A percentile compares a stretch with the other conserved stretches of the same genome.
phyloP scores from a whole-genome alignment of 2,797 vertebrate genomes.

The Tiaroga cobitis region DNA sequence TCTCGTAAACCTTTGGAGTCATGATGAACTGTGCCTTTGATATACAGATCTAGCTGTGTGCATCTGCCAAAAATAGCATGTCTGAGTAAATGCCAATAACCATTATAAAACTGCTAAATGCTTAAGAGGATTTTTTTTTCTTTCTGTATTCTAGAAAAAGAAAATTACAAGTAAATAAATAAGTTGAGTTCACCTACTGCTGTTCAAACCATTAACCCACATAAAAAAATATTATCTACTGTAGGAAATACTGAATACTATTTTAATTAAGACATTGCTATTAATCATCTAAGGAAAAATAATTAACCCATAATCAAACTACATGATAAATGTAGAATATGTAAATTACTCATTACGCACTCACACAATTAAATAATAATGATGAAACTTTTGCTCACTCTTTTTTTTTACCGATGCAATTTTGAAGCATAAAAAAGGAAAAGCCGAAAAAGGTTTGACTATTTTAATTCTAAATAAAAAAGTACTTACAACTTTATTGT shows the following conservation, averaged over 20 bases:
- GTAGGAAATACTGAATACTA: not conserved
- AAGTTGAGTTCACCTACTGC: not conserved
- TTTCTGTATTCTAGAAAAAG: not conserved
- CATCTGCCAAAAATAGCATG: slow-evolving; percentile 10
- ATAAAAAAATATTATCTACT: not conserved
- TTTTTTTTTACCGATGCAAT: not conserved
- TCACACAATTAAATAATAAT: not conserved
- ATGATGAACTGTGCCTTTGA: not conserved
- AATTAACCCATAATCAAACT: slow-evolving; percentile 16
- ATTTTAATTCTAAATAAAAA: not conserved
- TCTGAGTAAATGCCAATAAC: not conserved
- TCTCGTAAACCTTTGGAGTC: not conserved
- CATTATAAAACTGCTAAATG: not conserved
- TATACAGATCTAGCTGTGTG: not conserved
- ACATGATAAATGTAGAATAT: slow-evolving; percentile 1
- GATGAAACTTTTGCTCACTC: not conserved
- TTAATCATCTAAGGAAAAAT: slow-evolving; percentile 25
- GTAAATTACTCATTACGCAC: not conserved
- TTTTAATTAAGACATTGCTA: slow-evolving; percentile 8
- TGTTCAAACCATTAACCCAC: not conserved
- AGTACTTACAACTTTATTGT: not conserved
- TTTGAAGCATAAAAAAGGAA: not conserved
- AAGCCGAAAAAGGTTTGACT: not conserved
- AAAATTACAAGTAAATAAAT: not conserved
- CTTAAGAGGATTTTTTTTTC: not conserved